A percentile compares a stretch with the other conserved stretches of the same genome.
These are phyloP conservation scores for Phyllotreta striolata DNA, from an alignment of 2,888 invertebrate species.

Conservation along the genomic window DNA sequence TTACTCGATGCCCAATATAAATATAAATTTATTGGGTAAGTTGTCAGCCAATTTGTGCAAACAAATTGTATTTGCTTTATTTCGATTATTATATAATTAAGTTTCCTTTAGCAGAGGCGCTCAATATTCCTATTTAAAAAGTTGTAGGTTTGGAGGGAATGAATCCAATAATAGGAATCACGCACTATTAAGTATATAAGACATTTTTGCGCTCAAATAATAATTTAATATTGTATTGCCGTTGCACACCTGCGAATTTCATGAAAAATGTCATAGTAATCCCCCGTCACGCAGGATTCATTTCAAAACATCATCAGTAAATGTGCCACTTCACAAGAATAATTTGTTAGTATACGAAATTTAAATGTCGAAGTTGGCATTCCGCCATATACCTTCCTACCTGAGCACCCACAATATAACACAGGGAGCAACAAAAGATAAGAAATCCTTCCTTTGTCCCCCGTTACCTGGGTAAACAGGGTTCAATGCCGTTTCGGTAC, in stretches of 20 bases:
- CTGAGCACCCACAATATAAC: slow-evolving; percentile 58
- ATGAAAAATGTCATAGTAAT: slow-evolving; percentile 7
- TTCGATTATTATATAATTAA: neutral
- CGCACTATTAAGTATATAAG: too few species aligned
- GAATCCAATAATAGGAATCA: too few species aligned
- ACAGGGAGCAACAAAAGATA: slow-evolving; percentile 56
- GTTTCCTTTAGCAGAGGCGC: too few species aligned
- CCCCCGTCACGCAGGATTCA: neutral
- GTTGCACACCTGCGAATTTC: slow-evolving; percentile 7
- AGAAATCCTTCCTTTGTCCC: slow-evolving; percentile 59
- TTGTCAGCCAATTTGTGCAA: slow-evolving; percentile 27
- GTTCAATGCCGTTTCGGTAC: slow-evolving; percentile 55
- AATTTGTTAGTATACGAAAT: slow-evolving; percentile 26
- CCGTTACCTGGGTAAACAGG: slow-evolving; percentile 56
- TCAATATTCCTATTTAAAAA: too few species aligned
- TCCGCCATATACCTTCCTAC: slow-evolving; percentile 52
- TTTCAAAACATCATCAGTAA: slow-evolving; percentile 17
- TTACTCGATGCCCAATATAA: slow-evolving; percentile 21
- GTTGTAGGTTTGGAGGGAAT: too few species aligned
- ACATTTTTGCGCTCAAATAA: too few species aligned
- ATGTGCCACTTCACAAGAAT: slow-evolving; percentile 18
- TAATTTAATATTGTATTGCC: too few species aligned
- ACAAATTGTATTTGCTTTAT: slow-evolving; percentile 21
- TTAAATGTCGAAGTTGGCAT: slow-evolving; percentile 39
- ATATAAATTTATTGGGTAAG: slow-evolving; percentile 28